Percentiles rank a stretch among this genome's conserved stretches.
phyloP scores from a whole-genome alignment of 1,140 invertebrate species.

The Anadara kagoshimensis region DNA sequence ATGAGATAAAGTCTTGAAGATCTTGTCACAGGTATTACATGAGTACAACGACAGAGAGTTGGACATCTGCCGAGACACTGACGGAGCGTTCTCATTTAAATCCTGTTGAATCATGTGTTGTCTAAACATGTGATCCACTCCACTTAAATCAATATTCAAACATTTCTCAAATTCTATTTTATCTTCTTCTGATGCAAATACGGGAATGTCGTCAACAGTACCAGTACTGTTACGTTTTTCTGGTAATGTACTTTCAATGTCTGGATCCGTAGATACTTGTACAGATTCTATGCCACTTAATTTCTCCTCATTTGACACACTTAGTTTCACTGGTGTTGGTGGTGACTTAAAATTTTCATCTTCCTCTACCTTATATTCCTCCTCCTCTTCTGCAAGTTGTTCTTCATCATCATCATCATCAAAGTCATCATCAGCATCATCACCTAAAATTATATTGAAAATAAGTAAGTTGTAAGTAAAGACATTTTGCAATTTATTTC shows the following conservation, averaged over 20 bases:
- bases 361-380: slow-evolving; percentile 33
- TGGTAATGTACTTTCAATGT: slow-evolving; percentile 39
- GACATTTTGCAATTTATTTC: no score
- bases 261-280: slow-evolving; percentile 49
- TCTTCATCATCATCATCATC: slow-evolving; percentile 36
- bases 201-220: slow-evolving; percentile 57
- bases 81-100: slow-evolving; percentile 60
- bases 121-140: slow-evolving; percentile 64
- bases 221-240: slow-evolving; percentile 46
- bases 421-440: slow-evolving; percentile 45
- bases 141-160: slow-evolving; percentile 67
- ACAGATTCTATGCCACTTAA: slow-evolving; percentile 18
- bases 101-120: slow-evolving; percentile 70
- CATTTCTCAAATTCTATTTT: slow-evolving; percentile 64
- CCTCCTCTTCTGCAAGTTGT: slow-evolving; percentile 11
- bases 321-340: no score
- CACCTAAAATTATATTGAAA: not conserved
- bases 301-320: no score
- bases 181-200: slow-evolving; percentile 64
- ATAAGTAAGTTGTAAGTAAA: no score
- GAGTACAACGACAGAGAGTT: slow-evolving; percentile 66
- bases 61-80: slow-evolving; percentile 37
- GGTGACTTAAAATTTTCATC: no score
- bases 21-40: slow-evolving; percentile 72
- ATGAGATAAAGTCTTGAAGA: slow-evolving; percentile 72